Percentiles rank a stretch among this genome's conserved stretches.
Evolutionary conservation across 2,797 vertebrate species (phyloP).

Genomic region (Dicrostonyx torquatus): DNA sequence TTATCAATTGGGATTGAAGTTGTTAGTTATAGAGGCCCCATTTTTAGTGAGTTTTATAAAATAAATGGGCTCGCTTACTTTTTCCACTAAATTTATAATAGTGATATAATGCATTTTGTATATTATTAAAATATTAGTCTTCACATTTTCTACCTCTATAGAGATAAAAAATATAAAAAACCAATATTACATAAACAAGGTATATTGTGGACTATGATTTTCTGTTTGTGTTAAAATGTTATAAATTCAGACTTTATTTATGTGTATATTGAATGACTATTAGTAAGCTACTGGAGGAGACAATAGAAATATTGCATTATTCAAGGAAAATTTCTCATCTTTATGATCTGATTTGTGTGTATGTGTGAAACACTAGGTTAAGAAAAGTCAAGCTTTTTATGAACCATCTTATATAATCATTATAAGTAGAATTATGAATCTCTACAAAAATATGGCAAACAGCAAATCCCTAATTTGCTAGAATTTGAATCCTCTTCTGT

Average conservation of each 20-base stretch:
- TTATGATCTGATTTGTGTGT: not conserved
- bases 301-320: not conserved
- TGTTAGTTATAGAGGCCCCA: not conserved
- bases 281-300: not conserved
- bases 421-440: not conserved
- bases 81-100: not conserved
- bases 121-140: conserved; percentile 12
- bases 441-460: not conserved
- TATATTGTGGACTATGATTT: not conserved
- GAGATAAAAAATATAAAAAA: not conserved
- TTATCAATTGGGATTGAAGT: not conserved
- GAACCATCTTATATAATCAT: not conserved
- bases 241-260: not conserved
- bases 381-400: not conserved
- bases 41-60: not conserved
- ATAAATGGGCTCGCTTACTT: not conserved
- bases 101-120: not conserved
- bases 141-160: not conserved
- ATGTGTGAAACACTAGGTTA: not conserved
- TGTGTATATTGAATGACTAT: not conserved
- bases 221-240: not conserved
- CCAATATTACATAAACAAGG: not conserved
- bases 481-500: not conserved
- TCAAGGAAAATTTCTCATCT: not conserved
- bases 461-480: not conserved